These are phyloP conservation scores for Odontamblyopus lacepedii DNA, from an alignment of 2,797 vertebrate genomes.

Conservation along the genomic window DNA sequence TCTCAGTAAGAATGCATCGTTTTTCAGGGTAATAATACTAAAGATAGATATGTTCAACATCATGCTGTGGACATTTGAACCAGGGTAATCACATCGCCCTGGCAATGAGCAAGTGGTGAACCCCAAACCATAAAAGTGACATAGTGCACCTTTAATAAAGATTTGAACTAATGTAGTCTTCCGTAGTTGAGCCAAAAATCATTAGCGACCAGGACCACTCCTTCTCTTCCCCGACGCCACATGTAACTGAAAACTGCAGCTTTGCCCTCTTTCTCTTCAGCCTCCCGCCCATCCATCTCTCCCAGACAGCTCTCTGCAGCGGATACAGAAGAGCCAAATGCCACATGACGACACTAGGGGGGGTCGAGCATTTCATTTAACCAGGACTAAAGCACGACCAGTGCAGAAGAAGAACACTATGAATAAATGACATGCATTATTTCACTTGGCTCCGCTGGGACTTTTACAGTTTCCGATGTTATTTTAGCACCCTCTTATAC, in stretches of 20 bases:
- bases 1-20: no score
- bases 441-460: conserved; percentile 56
- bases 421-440: conserved; percentile 75
- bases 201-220: neutral
- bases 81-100: no score
- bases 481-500: conserved; percentile 30
- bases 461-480: conserved; percentile 56
- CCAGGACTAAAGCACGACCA: conserved; percentile 62
- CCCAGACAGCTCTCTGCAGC: conserved; percentile 33
- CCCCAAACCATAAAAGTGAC: neutral
- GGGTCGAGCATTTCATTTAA: conserved; percentile 53
- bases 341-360: conserved; percentile 45
- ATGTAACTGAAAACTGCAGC: conserved; percentile 15
- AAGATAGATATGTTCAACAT: no score
- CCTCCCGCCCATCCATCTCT: conserved; percentile 29
- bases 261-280: conserved; percentile 14
- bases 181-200: neutral
- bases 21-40: no score
- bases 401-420: conserved; percentile 56
- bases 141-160: neutral
- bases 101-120: no score
- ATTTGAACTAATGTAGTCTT: neutral
- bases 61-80: no score
- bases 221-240: conserved; percentile 7
- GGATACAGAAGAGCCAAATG: conserved; percentile 38